phyloP scores from a whole-genome alignment of 2,797 vertebrate genomes.

The Microctenopoma lineatum region DNA sequence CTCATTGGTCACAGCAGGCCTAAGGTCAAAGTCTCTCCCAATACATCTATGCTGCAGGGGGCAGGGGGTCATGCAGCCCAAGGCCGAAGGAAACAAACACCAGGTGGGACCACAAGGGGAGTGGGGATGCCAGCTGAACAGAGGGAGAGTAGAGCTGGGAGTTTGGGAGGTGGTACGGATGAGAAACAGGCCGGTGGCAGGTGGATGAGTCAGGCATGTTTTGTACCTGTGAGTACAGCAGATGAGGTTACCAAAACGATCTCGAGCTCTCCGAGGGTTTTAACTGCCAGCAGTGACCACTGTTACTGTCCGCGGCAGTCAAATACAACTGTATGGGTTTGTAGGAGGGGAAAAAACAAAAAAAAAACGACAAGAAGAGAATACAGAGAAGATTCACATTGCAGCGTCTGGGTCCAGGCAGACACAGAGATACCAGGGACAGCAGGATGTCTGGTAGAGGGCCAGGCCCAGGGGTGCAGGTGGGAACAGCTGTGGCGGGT shows the following conservation, averaged over 20 bases:
- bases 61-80: conserved; percentile 70
- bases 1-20: conserved; percentile 17
- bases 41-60: conserved; percentile 41
- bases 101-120: conserved; percentile 49
- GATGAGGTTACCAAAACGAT: conserved; percentile 94
- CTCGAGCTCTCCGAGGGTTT: conserved; percentile 95
- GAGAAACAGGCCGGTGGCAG: conserved; percentile 63
- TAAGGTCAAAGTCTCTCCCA: conserved; percentile 36
- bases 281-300: conserved; percentile 95
- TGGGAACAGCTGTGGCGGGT: conserved; percentile 17
- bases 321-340: conserved; percentile 95
- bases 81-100: conserved; percentile 67
- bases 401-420: conserved; percentile 66
- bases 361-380: conserved; percentile 85
- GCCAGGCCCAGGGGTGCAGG: conserved; percentile 41
- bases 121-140: conserved; percentile 34
- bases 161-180: conserved; percentile 59
- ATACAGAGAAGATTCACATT: conserved; percentile 84
- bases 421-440: conserved; percentile 64
- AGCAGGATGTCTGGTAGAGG: conserved; percentile 42
- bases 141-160: conserved; percentile 53
- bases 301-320: conserved; percentile 94
- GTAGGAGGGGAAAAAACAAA: conserved; percentile 59
- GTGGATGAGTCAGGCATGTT: conserved; percentile 73
- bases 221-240: conserved; percentile 94